These are phyloP conservation scores for Amiota communis DNA, from an alignment of 2,888 invertebrate species.

Conservation along the genomic window DNA sequence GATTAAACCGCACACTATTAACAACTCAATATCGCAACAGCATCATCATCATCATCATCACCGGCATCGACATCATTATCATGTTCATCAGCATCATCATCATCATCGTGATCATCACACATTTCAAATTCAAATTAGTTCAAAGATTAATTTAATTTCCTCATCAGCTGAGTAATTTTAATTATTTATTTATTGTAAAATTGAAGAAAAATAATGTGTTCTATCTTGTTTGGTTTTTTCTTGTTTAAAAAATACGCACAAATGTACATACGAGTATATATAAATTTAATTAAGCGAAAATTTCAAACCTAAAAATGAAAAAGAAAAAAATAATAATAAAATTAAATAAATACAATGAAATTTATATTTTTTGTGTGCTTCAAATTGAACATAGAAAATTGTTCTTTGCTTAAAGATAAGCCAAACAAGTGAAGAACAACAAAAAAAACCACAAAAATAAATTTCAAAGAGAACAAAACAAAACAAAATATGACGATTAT, in stretches of 20 bases:
- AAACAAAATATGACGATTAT: not conserved
- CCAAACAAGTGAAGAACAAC: not conserved
- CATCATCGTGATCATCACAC: conserved; percentile 23
- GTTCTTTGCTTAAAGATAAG: conserved; percentile 27
- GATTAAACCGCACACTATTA: too few relatives aligned
- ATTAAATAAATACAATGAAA: not conserved
- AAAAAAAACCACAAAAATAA: not conserved
- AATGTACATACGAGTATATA: not conserved
- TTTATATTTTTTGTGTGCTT: not conserved
- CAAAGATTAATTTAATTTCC: conserved; percentile 54
- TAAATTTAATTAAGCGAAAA: conserved; percentile 15
- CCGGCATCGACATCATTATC: not conserved
- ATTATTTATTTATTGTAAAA: conserved; percentile 38
- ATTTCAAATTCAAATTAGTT: conserved; percentile 50
- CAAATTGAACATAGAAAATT: conserved; percentile 3
- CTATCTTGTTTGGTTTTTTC: too few relatives aligned
- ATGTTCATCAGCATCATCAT: not conserved
- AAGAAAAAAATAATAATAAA: not conserved
- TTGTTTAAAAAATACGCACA: too few relatives aligned
- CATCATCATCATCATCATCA: not conserved
- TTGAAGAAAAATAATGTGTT: not conserved
- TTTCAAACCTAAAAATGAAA: not conserved
- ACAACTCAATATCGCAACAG: conserved; percentile 10
- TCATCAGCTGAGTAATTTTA: conserved; percentile 35
- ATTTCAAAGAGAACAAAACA: not conserved